phyloP scores from a whole-genome alignment of 1,140 invertebrate species.

The Chionoecetes opilio region DNA sequence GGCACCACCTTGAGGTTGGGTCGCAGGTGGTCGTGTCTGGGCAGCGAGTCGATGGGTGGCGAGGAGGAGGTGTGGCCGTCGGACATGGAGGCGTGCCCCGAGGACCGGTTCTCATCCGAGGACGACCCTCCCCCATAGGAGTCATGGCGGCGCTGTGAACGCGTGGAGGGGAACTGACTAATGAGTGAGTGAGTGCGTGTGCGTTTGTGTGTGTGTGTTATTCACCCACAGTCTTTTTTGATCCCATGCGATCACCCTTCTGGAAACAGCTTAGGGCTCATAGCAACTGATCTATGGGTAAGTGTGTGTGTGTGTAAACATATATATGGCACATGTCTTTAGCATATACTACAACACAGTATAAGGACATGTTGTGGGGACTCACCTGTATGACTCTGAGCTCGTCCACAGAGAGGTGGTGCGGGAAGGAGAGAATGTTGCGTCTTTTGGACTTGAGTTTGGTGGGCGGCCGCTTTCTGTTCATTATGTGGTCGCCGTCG shows the following conservation, averaged over 20 bases:
- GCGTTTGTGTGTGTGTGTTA: no score
- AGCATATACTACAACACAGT: no score
- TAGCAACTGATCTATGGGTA: no score
- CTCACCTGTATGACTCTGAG: slow-evolving; percentile 87
- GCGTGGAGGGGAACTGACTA: neutral
- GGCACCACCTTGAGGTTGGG: slow-evolving; percentile 86
- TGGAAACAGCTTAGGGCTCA: no score
- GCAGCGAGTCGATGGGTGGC: slow-evolving; percentile 85
- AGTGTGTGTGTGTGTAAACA: no score
- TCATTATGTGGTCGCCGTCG: slow-evolving; percentile 83
- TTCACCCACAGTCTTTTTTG: no score
- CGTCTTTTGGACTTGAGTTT: slow-evolving; percentile 84
- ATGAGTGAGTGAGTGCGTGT: no score
- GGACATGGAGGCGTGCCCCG: slow-evolving; percentile 96
- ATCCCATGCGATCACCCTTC: no score
- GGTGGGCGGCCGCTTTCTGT: slow-evolving; percentile 82
- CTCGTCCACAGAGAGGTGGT: slow-evolving; percentile 88
- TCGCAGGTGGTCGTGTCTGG: slow-evolving; percentile 88
- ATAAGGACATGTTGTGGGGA: neutral
- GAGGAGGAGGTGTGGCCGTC: slow-evolving; percentile 87
- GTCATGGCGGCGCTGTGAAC: slow-evolving; percentile 89
- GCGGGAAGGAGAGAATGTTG: slow-evolving; percentile 85
- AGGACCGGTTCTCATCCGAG: slow-evolving; percentile 94
- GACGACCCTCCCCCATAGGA: slow-evolving; percentile 90
- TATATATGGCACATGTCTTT: no score